Evolutionary conservation across 2,113 vertebrate species (phyloP), one percentile per base, ranked within the genome.

Genomic region (Stegostoma tigrinum): DNA sequence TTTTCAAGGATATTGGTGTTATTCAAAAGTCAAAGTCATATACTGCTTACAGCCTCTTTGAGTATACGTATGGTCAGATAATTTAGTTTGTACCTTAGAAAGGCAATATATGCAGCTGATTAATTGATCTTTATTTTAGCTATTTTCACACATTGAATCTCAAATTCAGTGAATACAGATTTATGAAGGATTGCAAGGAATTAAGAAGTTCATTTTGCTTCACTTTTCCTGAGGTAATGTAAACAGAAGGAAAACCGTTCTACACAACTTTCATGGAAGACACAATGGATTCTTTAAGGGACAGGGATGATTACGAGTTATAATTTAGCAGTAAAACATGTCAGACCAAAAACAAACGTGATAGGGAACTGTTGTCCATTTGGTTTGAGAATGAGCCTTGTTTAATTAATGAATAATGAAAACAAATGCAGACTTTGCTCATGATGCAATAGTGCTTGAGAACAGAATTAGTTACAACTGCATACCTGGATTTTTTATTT

Each of bases 351-450:
- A 48, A 94, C 67, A 66, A 52, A 72, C 24, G 75, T 45, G 70
- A 75, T 70, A 95, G 94, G 94, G 19, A 72, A 52, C 27, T 95
- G 94, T 48, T 95, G 94, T 95, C 67, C 42, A 95, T 68, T 52
- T 15, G 15, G 67, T 75, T 52, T 45, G 24, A 95, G 61, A 75
- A 70, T 72, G 68, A 34, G 94, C 27, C 68, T 95, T 52, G 68
- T 95, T 70, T 95, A 72, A 52, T 95, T 72, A 95, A 72, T 95
- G 94, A 95, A 95, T 75, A 75, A 95, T 95, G 94, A 75, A 68
- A 24, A 95, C 34, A 95, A 72, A 52, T 95, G 45, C 66, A 24
- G 27, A 72, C 42, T 27, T 75, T 95, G 72, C 52, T 68, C 68
- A 95, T 27, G 42, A 95, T 95, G 66, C 45, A 45, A 72, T 2